Base-by-base conservation (phyloP, 2,888 invertebrate genomes). In the Macrosiphum euphorbiae region DNA sequence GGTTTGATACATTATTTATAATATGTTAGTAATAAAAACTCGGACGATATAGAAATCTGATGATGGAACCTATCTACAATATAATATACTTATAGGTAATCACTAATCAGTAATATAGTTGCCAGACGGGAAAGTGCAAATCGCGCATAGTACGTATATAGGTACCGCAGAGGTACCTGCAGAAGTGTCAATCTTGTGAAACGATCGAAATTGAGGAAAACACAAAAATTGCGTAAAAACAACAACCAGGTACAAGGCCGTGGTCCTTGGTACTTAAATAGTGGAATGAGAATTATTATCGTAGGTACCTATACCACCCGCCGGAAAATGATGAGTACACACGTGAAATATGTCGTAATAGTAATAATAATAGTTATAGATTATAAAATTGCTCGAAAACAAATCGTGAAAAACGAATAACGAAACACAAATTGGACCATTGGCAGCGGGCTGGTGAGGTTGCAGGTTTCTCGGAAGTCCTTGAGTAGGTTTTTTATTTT, bases 401-500 rank as follows among this genome's bases (percentile, higher is more conserved):
- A 78, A 35, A 78, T 78, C 20, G 78, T 78, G 78, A 78, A 78
- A 78, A 35, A 20, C 20, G 13, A 55, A 55, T 44, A 41, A 78
- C n/a, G 24, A n/a, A 88, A 47, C 28, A 67, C 41, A 26, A 84
- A 84, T 52, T 84, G 35, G 41, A 78, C 8, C 52, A 84, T 85
- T 84, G 52, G 85, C 50, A 85, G 28, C 28, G 52, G 28, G 91
- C 85, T 10, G 16, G 84, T 41, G 78, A 28, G 50, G 50, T 92
- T 41, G 47, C n/a, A 26, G 47, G 86, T 61, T 86, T 86, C 86
- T 61, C 44, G 61, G 67, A 50, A 90, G 87, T 58, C 92, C 92
- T 92, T 92, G 92, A 92, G 87, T 58, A 35, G 86, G 86, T 86
- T 92, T 92, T 91, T 87, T 44, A 26, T 13, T 28, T 88, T 88